Evolutionary conservation across 2,113 vertebrate genomes (phyloP).

Genomic region (Microtus pennsylvanicus): DNA sequence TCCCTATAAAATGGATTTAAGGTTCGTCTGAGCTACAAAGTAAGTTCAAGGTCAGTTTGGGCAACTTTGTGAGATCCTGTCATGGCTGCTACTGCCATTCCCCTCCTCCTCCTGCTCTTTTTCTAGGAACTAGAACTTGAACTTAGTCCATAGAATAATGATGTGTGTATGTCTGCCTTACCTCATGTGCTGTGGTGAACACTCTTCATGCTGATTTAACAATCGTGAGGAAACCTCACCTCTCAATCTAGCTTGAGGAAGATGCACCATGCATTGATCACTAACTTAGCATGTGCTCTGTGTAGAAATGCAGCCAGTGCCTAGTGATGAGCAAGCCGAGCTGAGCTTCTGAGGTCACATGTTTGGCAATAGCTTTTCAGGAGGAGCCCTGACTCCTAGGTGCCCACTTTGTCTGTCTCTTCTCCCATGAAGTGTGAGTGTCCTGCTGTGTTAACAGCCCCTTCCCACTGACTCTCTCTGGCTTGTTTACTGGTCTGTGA

Average conservation of each 20-base stretch:
- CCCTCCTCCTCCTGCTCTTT: neutral
- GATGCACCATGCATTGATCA: neutral
- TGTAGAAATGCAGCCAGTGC: neutral
- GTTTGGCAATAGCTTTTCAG: neutral
- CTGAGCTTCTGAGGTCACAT: neutral
- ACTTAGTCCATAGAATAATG: neutral
- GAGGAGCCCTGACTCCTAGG: neutral
- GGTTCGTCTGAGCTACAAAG: neutral
- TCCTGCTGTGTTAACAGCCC: neutral
- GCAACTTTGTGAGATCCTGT: neutral
- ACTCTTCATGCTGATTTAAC: neutral
- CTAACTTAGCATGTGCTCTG: neutral
- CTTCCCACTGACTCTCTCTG: neutral
- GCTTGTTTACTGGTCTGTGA: neutral
- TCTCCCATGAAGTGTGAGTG: neutral
- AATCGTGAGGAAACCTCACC: neutral
- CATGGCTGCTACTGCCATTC: no score
- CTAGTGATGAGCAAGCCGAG: neutral
- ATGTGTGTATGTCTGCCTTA: fast-evolving
- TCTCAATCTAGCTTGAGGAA: neutral
- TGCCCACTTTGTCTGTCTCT: neutral
- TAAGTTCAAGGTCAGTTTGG: neutral
- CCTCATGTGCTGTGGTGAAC: neutral
- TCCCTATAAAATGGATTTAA: neutral
- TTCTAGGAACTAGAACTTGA: neutral